phyloP scores from a whole-genome alignment of 2,797 vertebrate genomes.

The Acrossocheilus wenchowensis region DNA sequence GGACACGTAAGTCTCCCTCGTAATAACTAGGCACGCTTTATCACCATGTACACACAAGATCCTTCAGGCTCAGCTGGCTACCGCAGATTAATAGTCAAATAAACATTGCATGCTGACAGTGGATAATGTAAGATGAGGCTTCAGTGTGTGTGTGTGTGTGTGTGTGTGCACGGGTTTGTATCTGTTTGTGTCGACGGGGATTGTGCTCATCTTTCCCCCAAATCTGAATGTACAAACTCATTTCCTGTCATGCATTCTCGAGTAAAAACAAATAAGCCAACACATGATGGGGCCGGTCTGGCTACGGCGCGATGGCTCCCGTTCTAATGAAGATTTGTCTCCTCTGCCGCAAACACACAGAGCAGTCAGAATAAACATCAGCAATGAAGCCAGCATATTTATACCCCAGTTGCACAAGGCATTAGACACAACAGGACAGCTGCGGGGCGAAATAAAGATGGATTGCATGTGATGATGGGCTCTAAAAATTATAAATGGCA shows the following conservation, averaged over 20 bases:
- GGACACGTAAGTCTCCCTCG: slow-evolving; percentile 22
- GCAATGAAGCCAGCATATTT: slow-evolving; percentile 69
- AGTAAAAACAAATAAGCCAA: slow-evolving; percentile 71
- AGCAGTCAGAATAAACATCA: slow-evolving; percentile 75
- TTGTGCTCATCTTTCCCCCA: slow-evolving; percentile 67
- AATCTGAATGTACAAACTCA: slow-evolving; percentile 70
- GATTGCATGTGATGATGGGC: slow-evolving; percentile 73
- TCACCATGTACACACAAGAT: slow-evolving; percentile 47
- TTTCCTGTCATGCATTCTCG: slow-evolving; percentile 68
- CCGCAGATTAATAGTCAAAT: slow-evolving; percentile 62
- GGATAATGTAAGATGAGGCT: slow-evolving; percentile 57
- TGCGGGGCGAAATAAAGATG: slow-evolving; percentile 78
- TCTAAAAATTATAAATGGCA: slow-evolving; percentile 79
- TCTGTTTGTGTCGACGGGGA: slow-evolving; percentile 47
- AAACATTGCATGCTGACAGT: slow-evolving; percentile 52
- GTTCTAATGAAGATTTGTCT: slow-evolving; percentile 75
- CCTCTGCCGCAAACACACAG: slow-evolving; percentile 71
- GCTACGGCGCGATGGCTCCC: slow-evolving; percentile 64
- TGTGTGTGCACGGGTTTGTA: background rate
- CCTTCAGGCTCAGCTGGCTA: slow-evolving; percentile 55
- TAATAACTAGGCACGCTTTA: slow-evolving; percentile 51
- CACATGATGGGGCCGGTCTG: slow-evolving; percentile 63
- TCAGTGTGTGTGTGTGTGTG: slow-evolving; percentile 17
- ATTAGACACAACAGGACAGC: slow-evolving; percentile 75
- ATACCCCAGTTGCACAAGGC: slow-evolving; percentile 69